These are phyloP conservation scores for Argyrosomus regius DNA, from an alignment of 2,797 vertebrate genomes.

Conservation along the genomic window DNA sequence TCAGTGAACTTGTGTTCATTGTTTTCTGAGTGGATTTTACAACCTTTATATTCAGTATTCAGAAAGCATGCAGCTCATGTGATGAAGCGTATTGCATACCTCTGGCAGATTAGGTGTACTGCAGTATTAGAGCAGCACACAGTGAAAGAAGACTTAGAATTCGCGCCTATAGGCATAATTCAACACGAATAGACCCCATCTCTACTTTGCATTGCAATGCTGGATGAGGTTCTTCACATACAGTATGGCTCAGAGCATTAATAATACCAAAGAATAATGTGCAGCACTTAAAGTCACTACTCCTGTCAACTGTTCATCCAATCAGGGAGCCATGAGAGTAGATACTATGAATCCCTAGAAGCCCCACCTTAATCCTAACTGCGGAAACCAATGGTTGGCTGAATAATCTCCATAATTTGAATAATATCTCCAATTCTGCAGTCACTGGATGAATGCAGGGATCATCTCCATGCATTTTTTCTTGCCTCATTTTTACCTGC, in stretches of 20 bases:
- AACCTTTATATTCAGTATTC: conserved; percentile 21
- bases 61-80: conserved; percentile 5
- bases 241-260: conserved; percentile 3
- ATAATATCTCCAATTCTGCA: conserved; percentile 47
- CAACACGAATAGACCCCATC: not conserved
- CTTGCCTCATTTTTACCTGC: conserved; percentile 12
- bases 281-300: not conserved
- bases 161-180: conserved; percentile 28
- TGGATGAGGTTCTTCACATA: conserved; percentile 2
- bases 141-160: not conserved
- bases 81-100: not conserved
- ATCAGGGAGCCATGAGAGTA: conserved; percentile 9
- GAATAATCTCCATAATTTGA: conserved; percentile 60
- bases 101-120: conserved; percentile 30
- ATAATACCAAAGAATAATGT: conserved; percentile 18
- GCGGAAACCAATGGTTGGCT: conserved; percentile 26
- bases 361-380: conserved; percentile 49
- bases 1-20: not conserved
- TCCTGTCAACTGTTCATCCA: conserved; percentile 22
- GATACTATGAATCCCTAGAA: conserved; percentile 21
- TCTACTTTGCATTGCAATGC: conserved; percentile 1
- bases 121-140: conserved; percentile 9
- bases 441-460: conserved; percentile 32
- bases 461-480: conserved; percentile 49
- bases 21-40: not conserved